Conservation (phyloP, 2,797 vertebrate species). For the Coendou prehensilis region DNA sequence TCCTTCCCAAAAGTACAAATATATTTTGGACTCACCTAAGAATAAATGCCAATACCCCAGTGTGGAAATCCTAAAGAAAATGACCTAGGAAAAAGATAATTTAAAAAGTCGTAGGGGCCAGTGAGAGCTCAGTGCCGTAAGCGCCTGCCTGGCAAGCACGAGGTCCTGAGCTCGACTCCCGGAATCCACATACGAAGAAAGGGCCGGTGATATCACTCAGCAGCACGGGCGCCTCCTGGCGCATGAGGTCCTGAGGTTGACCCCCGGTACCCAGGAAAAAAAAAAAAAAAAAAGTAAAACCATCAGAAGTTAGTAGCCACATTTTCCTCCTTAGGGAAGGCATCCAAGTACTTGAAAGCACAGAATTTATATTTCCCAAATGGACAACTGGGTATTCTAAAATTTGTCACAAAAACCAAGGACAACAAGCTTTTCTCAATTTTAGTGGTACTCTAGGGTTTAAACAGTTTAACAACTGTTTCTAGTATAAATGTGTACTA, state of each 20-base stretch:
- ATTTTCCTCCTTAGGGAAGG: slow-evolving; percentile 28
- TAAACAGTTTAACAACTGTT: slow-evolving; percentile 53
- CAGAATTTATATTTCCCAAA: not conserved
- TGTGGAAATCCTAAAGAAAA: slow-evolving; percentile 19
- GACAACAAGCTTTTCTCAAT: not conserved
- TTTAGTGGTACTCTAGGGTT: not conserved
- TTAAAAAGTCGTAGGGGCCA: not conserved
- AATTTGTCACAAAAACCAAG: slow-evolving; percentile 5
- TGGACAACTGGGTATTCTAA: not conserved
- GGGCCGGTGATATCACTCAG: too few relatives aligned
- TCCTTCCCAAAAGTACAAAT: not conserved
- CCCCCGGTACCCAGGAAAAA: not conserved
- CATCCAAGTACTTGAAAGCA: slow-evolving; percentile 11
- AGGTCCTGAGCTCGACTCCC: too few relatives aligned
- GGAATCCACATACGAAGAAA: too few relatives aligned
- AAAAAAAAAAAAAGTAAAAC: not conserved
- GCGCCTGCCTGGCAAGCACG: too few relatives aligned
- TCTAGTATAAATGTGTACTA: not conserved
- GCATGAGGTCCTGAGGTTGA: too few relatives aligned
- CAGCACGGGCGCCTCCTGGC: too few relatives aligned
- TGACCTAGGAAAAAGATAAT: not conserved
- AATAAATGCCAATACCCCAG: not conserved
- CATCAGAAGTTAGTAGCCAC: not conserved
- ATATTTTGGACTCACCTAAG: not conserved
- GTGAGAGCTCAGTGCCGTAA: too few relatives aligned